These are phyloP conservation scores for Phengaris arion DNA, from an alignment of 2,888 invertebrate genomes.

Conservation along the genomic window DNA sequence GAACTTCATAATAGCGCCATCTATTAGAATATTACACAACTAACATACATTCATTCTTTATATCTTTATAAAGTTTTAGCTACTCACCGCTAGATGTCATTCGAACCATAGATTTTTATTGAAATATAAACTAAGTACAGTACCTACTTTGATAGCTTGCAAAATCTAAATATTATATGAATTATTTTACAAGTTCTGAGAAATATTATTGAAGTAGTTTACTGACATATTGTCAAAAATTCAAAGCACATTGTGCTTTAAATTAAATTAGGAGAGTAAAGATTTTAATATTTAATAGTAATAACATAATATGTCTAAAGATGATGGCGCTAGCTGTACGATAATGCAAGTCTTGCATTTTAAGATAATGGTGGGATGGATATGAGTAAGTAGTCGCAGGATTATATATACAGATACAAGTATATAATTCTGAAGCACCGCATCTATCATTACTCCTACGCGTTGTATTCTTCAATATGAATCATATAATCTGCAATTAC, in stretches of 20 bases:
- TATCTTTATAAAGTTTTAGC: slow-evolving; percentile 24
- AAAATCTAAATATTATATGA: no score
- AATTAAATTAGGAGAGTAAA: no score
- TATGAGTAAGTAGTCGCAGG: neutral
- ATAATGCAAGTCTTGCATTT: neutral
- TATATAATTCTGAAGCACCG: neutral
- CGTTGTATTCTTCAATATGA: neutral
- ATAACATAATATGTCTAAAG: neutral
- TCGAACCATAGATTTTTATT: neutral
- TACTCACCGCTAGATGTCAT: slow-evolving; percentile 34
- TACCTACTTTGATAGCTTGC: no score
- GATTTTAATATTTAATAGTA: no score
- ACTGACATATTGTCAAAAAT: neutral
- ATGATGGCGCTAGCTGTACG: slow-evolving; percentile 14
- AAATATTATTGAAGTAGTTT: no score
- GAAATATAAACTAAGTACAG: no score
- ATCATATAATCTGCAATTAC: neutral
- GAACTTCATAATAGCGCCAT: slow-evolving; percentile 30
- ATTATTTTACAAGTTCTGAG: no score
- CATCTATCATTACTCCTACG: slow-evolving; percentile 13
- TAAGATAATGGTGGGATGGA: no score
- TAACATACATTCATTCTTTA: neutral
- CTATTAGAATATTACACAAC: slow-evolving; percentile 25
- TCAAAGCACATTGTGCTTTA: no score
- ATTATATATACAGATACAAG: neutral